A percentile compares a stretch with the other conserved stretches of the same genome.
These are phyloP conservation scores for Leucophenga maculata DNA, from an alignment of 2,888 invertebrate species.

Conservation along the genomic window DNA sequence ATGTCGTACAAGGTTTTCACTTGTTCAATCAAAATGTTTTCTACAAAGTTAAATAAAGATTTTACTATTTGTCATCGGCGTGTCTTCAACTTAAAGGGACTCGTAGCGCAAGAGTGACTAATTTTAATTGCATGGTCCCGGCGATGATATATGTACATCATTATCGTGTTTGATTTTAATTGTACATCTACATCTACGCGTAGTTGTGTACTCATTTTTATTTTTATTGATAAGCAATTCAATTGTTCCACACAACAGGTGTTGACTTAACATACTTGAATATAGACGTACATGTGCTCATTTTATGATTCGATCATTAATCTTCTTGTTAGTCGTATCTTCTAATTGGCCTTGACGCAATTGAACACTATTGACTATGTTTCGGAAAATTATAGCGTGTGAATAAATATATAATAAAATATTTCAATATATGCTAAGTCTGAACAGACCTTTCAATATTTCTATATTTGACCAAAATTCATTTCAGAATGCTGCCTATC, in stretches of 20 bases:
- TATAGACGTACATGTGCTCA: neutral
- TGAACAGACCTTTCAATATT: too few relatives aligned
- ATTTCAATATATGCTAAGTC: too few relatives aligned
- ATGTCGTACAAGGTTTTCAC: conserved; percentile 10
- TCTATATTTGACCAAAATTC: too few relatives aligned
- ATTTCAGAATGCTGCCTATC: neutral
- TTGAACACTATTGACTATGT: neutral
- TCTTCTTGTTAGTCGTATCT: neutral
- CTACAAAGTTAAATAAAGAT: too few relatives aligned
- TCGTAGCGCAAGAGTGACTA: neutral
- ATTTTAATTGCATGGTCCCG: neutral
- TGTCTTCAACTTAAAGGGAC: neutral
- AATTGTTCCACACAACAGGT: neutral
- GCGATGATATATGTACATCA: neutral
- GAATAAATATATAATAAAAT: too few relatives aligned
- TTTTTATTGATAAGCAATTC: conserved; percentile 1
- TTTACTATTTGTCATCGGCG: neutral
- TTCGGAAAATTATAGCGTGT: too few relatives aligned
- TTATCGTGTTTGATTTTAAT: neutral
- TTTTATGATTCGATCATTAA: neutral
- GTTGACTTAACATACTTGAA: neutral
- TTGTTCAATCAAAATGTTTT: conserved; percentile 12
- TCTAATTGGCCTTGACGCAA: conserved; percentile 2
- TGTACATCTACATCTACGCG: neutral
- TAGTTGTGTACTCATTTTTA: neutral